Evolutionary conservation across 2,113 vertebrate species (phyloP), one percentile per base, ranked within the genome.

Genomic region (Rafetus swinhoei): DNA sequence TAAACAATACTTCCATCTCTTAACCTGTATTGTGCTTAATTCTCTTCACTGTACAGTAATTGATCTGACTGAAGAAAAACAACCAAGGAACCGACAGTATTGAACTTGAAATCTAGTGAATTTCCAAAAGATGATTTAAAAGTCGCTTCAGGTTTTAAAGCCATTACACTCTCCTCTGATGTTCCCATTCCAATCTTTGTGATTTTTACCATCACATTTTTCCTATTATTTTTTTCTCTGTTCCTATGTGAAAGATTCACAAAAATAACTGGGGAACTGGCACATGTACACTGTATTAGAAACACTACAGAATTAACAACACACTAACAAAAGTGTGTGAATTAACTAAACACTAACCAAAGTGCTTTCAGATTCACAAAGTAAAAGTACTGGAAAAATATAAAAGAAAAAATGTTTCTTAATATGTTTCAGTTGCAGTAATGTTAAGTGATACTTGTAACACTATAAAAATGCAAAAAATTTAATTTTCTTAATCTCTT

Each of bases 121-220:
- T 90, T 96, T 91, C 0, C 3, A 77, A 93, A 95, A 95, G 88
- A 15, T 45, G 69, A 69, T 21, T 76, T 90, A 81, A 74, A 92
- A 95, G 81, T 81, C 10, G 3, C 83, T 95, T 96, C 87, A 15
- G 85, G 0, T 90, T 88, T 56, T 79, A 90, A 62, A 39, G 6
- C n/a, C 32, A 55, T 88, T 88, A 29, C 56, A 25, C 60, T 86
- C n/a, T 90, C 88, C 82, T 92, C 35, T 92, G 59, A 74, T 18
- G 1, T 59, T 45, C 6, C 39, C 13, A 81, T 94, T 21, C 79
- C 62, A 65, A n/a, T 65, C 15, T 65, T 92, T 60, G 60, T 72
- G 77, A 55, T 76, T 89, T 86, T 87, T 45, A 77, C 87, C 53
- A 25, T 84, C 24, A 81, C 65, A 8, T 59, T 93, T 16, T 81